phyloP scores from a whole-genome alignment of 2,113 vertebrate species.

The Oreocharis arfaki region DNA sequence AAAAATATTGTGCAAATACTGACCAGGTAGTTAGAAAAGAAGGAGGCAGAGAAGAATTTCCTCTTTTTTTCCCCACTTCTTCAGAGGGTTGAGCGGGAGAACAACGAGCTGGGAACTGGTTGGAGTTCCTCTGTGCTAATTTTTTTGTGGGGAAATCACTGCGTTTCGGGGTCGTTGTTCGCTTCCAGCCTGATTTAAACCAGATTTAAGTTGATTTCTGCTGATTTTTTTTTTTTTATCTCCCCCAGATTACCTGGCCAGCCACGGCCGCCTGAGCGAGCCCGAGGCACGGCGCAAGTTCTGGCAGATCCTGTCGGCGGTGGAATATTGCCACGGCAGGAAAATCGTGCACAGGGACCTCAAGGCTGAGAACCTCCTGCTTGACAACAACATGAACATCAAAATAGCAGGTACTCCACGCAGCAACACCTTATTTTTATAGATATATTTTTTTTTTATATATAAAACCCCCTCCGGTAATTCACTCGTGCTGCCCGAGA shows the following conservation, averaged over 20 bases:
- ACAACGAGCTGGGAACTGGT: neutral
- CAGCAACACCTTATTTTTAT: neutral
- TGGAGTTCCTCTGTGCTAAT: neutral
- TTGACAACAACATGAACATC: conserved; percentile 97
- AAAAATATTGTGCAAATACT: neutral
- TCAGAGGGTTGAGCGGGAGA: fast-evolving
- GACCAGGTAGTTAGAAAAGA: too few relatives aligned
- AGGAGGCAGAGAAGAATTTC: neutral
- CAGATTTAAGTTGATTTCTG: neutral
- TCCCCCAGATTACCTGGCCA: conserved; percentile 90
- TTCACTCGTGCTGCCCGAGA: neutral
- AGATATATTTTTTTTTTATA: neutral
- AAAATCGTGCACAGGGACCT: conserved; percentile 95
- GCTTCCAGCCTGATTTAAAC: neutral
- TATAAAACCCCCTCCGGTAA: neutral
- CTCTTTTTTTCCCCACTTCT: neutral
- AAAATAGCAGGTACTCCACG: conserved; percentile 90
- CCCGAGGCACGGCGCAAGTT: conserved; percentile 93
- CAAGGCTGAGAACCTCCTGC: conserved; percentile 94
- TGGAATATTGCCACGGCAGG: conserved; percentile 93
- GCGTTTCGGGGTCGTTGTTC: fast-evolving
- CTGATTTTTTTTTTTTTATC: too few relatives aligned
- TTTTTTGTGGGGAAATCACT: neutral
- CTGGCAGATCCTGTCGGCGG: conserved; percentile 96
- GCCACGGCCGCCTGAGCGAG: conserved; percentile 91